These are phyloP conservation scores for Hesperophylax magnus DNA, from an alignment of 1,140 invertebrate genomes.

Conservation along the genomic window DNA sequence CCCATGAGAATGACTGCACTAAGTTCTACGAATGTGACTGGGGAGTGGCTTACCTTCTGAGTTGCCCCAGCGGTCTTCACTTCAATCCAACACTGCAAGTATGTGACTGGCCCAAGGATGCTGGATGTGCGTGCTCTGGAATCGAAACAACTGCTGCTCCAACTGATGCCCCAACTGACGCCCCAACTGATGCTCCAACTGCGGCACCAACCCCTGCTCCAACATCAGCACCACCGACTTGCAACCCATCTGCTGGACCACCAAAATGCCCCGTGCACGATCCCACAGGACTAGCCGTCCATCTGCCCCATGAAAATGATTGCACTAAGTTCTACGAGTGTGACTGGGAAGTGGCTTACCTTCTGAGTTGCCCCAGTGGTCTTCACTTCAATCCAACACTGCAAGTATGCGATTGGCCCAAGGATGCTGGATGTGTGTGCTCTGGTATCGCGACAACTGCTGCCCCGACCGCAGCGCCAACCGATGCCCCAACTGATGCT, in stretches of 20 bases:
- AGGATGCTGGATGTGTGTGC: slow-evolving; percentile 53
- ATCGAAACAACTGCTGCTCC: neutral
- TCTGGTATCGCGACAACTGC: too few species aligned
- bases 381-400: slow-evolving; percentile 61
- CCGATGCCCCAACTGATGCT: neutral
- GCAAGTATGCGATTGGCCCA: slow-evolving; percentile 61
- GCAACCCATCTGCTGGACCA: neutral
- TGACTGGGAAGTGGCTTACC: slow-evolving; percentile 46
- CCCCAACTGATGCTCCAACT: slow-evolving; percentile 10
- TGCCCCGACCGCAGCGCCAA: too few species aligned
- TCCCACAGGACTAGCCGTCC: neutral
- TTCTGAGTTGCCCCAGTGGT: slow-evolving; percentile 56
- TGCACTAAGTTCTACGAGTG: slow-evolving; percentile 54
- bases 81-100: too few species aligned
- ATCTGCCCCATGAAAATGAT: slow-evolving; percentile 15
- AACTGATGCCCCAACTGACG: slow-evolving; percentile 25
- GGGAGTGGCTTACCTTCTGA: too few species aligned
- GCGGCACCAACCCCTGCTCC: too few species aligned
- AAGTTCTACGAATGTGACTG: too few species aligned
- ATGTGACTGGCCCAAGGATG: too few species aligned
- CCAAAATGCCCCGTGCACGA: neutral
- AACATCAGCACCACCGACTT: neutral
- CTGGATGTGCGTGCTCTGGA: too few species aligned
- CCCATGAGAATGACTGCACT: too few species aligned
- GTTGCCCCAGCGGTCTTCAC: too few species aligned